Evolutionary conservation across 2,888 invertebrate genomes (phyloP), one percentile per base, ranked within the genome.

Genomic region (Plutella xylostella): DNA sequence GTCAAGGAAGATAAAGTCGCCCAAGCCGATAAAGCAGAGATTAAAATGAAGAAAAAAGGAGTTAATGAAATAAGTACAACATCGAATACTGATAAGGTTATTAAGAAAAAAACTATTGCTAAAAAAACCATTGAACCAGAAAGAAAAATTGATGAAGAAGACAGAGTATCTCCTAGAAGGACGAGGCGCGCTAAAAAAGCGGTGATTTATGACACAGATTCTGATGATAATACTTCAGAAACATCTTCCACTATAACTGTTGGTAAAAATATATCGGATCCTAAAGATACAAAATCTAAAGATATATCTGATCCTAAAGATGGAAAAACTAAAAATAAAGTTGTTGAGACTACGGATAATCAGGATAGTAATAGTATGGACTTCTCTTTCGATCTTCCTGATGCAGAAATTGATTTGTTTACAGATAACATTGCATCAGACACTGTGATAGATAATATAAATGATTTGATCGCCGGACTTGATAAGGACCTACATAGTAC

Each of bases 381-480:
- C 17, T 42, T 42, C 31, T 19, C 42, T 18, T 42, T 42, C 14
- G 42, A 42, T 19, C 12, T 37, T n/a, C 17, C 3, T 12, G 25
- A 33, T 17, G 71, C 68, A 38, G 75, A 77, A 44, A 48, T 75
- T 31, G 78, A 72, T 55, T 64, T 75, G 46, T 78, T 80, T 63
- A 46, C 70, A 30, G 79, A 78, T 51, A 76, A 66, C 52, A 57
- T 72, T 44, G 60, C 53, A 5, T 58, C 69, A 6, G 73, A 76
- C 50, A 61, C 68, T 28, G 68, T 66, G n/a, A 64, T 75, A 45
- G 70, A 69, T 44, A 76, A 77, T 52, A 78, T 79, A 18, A 74
- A 71, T 55, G 70, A 66, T 21, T 57, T 76, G 15, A 79, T 80
- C 52, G 80, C 72, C 21, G 68, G 72, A 51, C 60, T 79, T 33